Conservation (phyloP, 1,140 invertebrate genomes). For the Mactra quadrangularis region DNA sequence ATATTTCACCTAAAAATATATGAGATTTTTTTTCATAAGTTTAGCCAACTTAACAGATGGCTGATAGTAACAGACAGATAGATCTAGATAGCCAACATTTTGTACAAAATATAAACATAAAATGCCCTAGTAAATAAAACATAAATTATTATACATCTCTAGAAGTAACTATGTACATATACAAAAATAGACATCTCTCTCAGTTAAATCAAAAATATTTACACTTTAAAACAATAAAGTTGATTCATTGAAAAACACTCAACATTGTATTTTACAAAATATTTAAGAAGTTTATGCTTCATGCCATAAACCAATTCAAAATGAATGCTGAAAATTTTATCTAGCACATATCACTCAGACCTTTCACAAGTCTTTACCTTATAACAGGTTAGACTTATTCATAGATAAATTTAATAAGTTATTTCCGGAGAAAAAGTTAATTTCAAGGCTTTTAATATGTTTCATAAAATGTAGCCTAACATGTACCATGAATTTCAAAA, state of each 20-base stretch:
- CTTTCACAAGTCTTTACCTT: background rate
- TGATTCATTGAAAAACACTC: conserved; percentile 2
- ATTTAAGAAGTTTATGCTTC: background rate
- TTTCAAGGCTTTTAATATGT: too few relatives aligned
- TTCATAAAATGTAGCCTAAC: too few relatives aligned
- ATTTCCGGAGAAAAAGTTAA: background rate
- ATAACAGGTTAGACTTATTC: background rate
- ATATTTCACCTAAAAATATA: too few relatives aligned
- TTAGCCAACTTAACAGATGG: too few relatives aligned
- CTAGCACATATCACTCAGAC: conserved; percentile 7
- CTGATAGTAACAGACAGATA: too few relatives aligned
- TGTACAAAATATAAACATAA: conserved; percentile 21
- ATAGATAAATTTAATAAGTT: conserved; percentile 1
- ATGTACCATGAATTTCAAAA: too few relatives aligned
- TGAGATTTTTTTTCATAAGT: too few relatives aligned
- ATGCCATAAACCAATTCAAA: background rate
- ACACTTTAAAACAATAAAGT: conserved; percentile 21
- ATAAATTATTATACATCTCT: background rate
- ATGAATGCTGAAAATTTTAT: background rate
- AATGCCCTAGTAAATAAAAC: conserved; percentile 43
- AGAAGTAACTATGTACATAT: conserved; percentile 31
- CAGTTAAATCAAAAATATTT: conserved; percentile 1
- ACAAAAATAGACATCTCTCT: conserved; percentile 57
- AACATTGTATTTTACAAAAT: background rate
- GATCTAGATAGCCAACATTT: conserved; percentile 5